Evolutionary conservation across 2,113 vertebrate genomes (phyloP).

Genomic region (Albula glossodonta): DNA sequence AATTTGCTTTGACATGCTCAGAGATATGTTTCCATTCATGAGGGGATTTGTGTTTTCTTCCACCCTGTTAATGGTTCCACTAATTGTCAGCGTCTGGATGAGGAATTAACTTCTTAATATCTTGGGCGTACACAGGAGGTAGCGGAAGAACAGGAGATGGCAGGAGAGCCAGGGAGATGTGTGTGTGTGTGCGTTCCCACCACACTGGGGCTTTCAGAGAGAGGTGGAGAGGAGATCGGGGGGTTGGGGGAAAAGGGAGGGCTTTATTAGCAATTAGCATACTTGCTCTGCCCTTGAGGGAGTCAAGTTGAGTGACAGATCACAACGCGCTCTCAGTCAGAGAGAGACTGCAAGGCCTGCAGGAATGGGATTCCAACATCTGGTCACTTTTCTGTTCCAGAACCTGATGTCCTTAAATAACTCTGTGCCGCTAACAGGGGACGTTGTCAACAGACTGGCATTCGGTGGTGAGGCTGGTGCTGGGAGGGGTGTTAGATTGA

Average conservation of each 20-base stretch:
- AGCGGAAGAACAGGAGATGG: background rate
- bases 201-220: background rate
- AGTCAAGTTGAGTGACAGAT: conserved; percentile 52
- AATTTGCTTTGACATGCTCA: background rate
- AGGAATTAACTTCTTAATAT: background rate
- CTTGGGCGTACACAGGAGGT: background rate
- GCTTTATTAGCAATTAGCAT: conserved; percentile 56
- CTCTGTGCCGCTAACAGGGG: background rate
- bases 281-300: conserved; percentile 33
- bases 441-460: background rate
- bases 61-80: background rate
- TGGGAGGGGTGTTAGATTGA: background rate
- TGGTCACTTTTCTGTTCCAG: background rate
- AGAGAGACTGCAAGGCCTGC: background rate
- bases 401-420: background rate
- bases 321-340: conserved; percentile 43
- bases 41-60: background rate
- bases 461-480: background rate
- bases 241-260: background rate
- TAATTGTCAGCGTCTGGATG: background rate
- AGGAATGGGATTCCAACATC: conserved; percentile 20
- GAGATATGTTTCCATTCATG: background rate
- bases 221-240: background rate
- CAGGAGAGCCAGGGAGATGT: background rate
- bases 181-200: too few species aligned